A percentile compares a stretch with the other conserved stretches of the same genome.
Evolutionary conservation across 2,797 vertebrate genomes (phyloP).

Genomic region (Anabas testudineus): DNA sequence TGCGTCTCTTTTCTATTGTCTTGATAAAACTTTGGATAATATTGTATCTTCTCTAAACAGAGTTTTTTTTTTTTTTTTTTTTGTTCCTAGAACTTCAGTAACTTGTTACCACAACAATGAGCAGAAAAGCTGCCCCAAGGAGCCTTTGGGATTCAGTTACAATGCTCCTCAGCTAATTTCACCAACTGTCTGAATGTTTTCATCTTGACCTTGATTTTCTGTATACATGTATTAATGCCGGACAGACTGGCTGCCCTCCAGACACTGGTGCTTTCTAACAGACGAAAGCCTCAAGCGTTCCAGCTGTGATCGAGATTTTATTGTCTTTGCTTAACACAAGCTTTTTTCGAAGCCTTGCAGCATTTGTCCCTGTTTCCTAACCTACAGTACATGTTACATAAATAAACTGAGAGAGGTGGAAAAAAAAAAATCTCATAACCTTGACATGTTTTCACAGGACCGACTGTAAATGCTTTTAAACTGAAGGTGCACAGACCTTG

Average conservation of each 20-base stretch:
- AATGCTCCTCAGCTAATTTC: constrained; percentile 27
- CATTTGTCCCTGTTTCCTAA: not conserved
- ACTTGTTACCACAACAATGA: constrained; percentile 9
- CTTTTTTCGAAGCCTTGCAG: constrained; percentile 1
- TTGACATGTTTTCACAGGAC: not conserved
- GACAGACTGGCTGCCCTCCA: constrained; percentile 58
- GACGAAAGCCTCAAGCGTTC: constrained; percentile 49
- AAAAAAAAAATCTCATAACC: not conserved
- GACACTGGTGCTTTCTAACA: constrained; percentile 40
- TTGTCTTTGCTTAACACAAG: constrained; percentile 38
- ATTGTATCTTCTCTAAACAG: no score
- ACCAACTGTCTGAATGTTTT: constrained; percentile 43
- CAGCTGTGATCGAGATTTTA: constrained; percentile 52
- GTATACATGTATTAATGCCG: constrained; percentile 14
- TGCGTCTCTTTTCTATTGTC: no score
- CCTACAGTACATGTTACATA: not conserved
- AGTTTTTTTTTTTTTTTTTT: not conserved
- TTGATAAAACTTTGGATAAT: no score
- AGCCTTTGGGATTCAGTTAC: constrained; percentile 16
- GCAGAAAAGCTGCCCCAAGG: constrained; percentile 1
- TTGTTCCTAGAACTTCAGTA: not conserved
- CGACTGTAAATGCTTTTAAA: constrained; percentile 21
- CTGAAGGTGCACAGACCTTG: constrained; percentile 31
- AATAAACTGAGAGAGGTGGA: not conserved
- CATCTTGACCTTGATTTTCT: constrained; percentile 60